phyloP scores from a whole-genome alignment of 2,888 invertebrate species.

The Erpobdella octoculata region DNA sequence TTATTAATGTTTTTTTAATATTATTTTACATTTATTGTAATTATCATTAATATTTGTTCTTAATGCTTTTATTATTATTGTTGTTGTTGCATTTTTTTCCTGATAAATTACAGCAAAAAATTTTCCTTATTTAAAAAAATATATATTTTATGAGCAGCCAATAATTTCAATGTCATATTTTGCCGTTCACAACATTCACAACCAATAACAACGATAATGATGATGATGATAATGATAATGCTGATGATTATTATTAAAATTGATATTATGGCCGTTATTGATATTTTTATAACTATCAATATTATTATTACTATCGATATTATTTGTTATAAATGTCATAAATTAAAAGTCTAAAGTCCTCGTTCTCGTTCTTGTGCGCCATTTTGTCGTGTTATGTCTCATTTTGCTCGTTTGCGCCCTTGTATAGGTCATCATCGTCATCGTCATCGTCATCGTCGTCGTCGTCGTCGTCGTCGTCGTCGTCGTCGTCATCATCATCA shows the following conservation, averaged over 20 bases:
- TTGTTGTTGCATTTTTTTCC: too few species aligned
- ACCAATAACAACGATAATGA: too few species aligned
- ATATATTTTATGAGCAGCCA: too few species aligned
- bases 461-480: not conserved
- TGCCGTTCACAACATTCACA: too few species aligned
- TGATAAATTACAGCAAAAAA: too few species aligned
- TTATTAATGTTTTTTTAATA: too few species aligned
- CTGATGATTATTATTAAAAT: not conserved
- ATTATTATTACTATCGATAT: not conserved
- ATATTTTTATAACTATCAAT: not conserved
- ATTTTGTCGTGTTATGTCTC: too few species aligned
- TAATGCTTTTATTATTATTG: too few species aligned
- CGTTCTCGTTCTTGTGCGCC: not conserved
- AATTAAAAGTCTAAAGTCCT: not conserved
- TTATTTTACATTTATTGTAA: too few species aligned
- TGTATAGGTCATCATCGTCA: not conserved
- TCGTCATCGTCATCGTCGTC: slow-evolving; percentile 5
- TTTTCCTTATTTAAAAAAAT: too few species aligned
- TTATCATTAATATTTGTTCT: too few species aligned
- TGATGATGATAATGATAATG: not conserved
- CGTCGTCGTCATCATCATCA: slow-evolving; percentile 11
- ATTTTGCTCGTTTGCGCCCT: not conserved
- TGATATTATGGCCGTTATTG: not conserved
- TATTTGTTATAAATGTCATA: not conserved
- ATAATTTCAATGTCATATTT: too few species aligned